Conservation (phyloP, 2,113 vertebrate species). For the Eclectus roratus region DNA sequence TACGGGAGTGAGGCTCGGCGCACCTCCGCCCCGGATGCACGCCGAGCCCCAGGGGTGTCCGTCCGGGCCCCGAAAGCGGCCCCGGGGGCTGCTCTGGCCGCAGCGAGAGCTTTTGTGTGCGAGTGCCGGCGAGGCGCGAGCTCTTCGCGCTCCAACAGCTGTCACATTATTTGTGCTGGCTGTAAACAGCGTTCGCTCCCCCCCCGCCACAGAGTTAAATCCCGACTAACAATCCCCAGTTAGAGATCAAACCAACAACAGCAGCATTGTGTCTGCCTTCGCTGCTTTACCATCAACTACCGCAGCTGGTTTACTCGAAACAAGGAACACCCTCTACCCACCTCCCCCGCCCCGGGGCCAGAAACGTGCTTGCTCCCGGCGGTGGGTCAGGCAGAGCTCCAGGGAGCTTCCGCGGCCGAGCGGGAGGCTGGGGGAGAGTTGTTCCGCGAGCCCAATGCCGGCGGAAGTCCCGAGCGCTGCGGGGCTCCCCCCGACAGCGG, state of each 20-base stretch:
- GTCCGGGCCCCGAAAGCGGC: background rate
- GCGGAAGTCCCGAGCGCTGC: background rate
- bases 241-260: slow-evolving; percentile 88
- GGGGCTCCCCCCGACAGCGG: background rate
- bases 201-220: slow-evolving; percentile 84
- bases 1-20: background rate
- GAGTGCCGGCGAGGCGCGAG: slow-evolving; percentile 70
- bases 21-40: background rate
- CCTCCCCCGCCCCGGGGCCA: slow-evolving; percentile 9
- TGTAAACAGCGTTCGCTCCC: slow-evolving; percentile 88
- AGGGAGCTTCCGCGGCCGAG: background rate
- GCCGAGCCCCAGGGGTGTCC: background rate
- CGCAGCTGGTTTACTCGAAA: slow-evolving; percentile 83
- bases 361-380: slow-evolving; percentile 32
- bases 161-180: slow-evolving; percentile 91
- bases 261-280: slow-evolving; percentile 87
- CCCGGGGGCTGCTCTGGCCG: slow-evolving; percentile 26
- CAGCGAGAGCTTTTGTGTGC: slow-evolving; percentile 77
- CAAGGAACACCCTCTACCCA: slow-evolving; percentile 70
- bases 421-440: background rate
- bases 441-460: background rate
- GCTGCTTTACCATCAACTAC: slow-evolving; percentile 80
- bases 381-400: slow-evolving; percentile 21
- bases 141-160: slow-evolving; percentile 83
- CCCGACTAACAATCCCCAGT: slow-evolving; percentile 85